These are phyloP conservation scores for Hycleus phaleratus DNA, from an alignment of 1,140 invertebrate species.

Conservation along the genomic window DNA sequence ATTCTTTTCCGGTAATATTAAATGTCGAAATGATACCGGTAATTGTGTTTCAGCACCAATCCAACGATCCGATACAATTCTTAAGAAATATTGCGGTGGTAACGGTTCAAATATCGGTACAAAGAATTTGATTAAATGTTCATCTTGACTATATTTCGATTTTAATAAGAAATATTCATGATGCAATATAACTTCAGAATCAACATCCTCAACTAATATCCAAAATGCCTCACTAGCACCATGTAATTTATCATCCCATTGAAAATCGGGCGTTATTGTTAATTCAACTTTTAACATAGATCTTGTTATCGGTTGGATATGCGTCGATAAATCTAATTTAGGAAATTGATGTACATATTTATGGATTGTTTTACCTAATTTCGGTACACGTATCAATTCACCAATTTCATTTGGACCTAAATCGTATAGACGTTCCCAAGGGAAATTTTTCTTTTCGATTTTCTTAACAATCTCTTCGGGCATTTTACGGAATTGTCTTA, in stretches of 20 bases:
- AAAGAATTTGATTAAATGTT: slow-evolving; percentile 96
- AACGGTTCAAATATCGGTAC: slow-evolving; percentile 97
- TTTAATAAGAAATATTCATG: slow-evolving; percentile 98
- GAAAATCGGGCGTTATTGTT: slow-evolving; percentile 98
- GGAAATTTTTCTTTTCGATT: slow-evolving; percentile 96
- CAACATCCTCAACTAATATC: slow-evolving; percentile 98
- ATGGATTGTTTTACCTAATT: slow-evolving; percentile 94
- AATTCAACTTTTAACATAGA: slow-evolving; percentile 91
- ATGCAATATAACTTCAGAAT: slow-evolving; percentile 92
- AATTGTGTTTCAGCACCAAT: slow-evolving; percentile 92
- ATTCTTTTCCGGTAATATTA: slow-evolving; percentile 97
- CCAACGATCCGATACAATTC: slow-evolving; percentile 73
- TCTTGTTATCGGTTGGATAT: slow-evolving; percentile 96
- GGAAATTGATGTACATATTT: slow-evolving; percentile 98
- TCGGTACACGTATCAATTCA: slow-evolving; percentile 91
- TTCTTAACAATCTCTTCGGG: slow-evolving; percentile 97
- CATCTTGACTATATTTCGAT: slow-evolving; percentile 87
- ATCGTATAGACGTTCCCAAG: slow-evolving; percentile 92
- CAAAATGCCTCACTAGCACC: slow-evolving; percentile 96
- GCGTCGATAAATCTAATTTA: slow-evolving; percentile 87
- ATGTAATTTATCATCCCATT: slow-evolving; percentile 98
- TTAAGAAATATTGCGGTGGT: slow-evolving; percentile 95
- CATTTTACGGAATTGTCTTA: slow-evolving; percentile 96
- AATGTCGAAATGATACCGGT: slow-evolving; percentile 93
- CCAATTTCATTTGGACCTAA: slow-evolving; percentile 95